Evolutionary conservation across 2,888 invertebrate species (phyloP).

Genomic region (Rhodophaea formosa): DNA sequence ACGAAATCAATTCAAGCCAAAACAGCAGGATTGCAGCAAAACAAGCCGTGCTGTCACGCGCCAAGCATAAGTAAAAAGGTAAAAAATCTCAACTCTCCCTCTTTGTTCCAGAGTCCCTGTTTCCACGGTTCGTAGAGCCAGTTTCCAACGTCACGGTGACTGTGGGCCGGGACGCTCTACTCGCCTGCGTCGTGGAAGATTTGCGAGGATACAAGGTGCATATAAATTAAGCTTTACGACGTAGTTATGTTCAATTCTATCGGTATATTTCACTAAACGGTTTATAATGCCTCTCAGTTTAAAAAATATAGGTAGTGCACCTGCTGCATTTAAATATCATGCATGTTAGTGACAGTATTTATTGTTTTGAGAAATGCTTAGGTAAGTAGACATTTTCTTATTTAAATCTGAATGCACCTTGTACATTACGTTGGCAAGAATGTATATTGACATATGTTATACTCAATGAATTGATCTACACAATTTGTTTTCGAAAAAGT

Average conservation of each 20-base stretch:
- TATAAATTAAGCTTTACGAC: constrained; percentile 16
- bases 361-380: no score
- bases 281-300: not conserved
- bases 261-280: constrained; percentile 8
- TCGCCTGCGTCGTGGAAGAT: constrained; percentile 95
- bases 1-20: constrained; percentile 1
- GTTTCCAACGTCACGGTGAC: constrained; percentile 95
- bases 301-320: no score
- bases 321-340: no score
- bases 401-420: no score
- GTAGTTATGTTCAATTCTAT: constrained; percentile 13
- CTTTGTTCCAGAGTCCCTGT: constrained; percentile 69
- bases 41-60: constrained; percentile 12
- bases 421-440: no score
- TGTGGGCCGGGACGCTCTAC: constrained; percentile 91
- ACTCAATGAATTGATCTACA: no score
- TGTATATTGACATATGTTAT: no score
- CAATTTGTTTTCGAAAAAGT: no score
- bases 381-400: no score
- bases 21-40: constrained; percentile 4
- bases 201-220: constrained; percentile 91
- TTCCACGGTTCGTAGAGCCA: constrained; percentile 93
- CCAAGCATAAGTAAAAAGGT: constrained; percentile 5
- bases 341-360: not conserved
- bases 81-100: constrained; percentile 2